Evolutionary conservation across 2,113 vertebrate species (phyloP), one percentile per base, ranked within the genome.

Genomic region (Chaetops frenatus): DNA sequence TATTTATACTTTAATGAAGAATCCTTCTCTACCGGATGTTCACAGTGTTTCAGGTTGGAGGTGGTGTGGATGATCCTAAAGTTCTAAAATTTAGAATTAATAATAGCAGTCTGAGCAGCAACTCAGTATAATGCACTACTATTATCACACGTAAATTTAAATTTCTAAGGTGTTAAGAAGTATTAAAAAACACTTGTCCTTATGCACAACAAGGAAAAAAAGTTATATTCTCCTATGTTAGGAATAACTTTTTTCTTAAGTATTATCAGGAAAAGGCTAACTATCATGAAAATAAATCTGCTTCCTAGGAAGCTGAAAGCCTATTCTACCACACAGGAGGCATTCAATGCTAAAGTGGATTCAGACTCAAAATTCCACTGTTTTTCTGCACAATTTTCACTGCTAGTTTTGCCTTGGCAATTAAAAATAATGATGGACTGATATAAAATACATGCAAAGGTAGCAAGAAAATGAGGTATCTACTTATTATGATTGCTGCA

Each of bases 401-500:
- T 47, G 12, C 0, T 65, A 58, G 50, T 48, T 85, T 95, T 91
- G 12, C 6, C 44, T 86, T 77, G 28, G 7, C 25, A 81, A 83
- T 91, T 93, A 95, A 83, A 95, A 86, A 82, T 82, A 93, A 86
- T 86, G 33, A 79, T 57, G 15, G 12, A 80, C 71, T 88, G 23
- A 67, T 40, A 42, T 3, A 83, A 96, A 94, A 94, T 44, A 65
- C 50, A 57, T n/a, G 18, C 33, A 70, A 95, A 92, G 2, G 40
- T n/a, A 56, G 13, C 28, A 74, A 89, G 12, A 80, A 94, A 96
- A 92, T 64, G 57, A 81, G 57, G 2, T 35, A 29, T 74, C 86
- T 20, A 11, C 44, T 81, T 95, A 73, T 82, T 96, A 76, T 42
- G 42, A 83, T 94, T 91, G 69, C 67, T 95, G 50, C 71, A 96